phyloP scores from a whole-genome alignment of 2,113 vertebrate genomes.

The Laterallus jamaicensis region DNA sequence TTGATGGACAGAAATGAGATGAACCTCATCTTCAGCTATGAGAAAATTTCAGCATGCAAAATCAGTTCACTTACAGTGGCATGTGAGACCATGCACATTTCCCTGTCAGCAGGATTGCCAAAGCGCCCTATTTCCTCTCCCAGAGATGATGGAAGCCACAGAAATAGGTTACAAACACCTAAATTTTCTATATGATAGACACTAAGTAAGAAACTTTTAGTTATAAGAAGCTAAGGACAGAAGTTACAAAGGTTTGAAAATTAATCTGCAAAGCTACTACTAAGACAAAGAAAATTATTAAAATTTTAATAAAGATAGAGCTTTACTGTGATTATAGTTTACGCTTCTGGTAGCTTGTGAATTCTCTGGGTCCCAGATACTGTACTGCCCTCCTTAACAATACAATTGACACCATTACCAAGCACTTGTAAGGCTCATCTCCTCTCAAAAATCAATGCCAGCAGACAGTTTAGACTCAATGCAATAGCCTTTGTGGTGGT shows the following conservation, averaged over 20 bases:
- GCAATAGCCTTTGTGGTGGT: not conserved
- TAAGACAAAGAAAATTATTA: not conserved
- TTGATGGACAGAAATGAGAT: not conserved
- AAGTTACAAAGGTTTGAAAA: not conserved
- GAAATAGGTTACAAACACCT: not conserved
- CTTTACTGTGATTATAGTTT: not conserved
- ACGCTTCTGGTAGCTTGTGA: not conserved
- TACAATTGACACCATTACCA: not conserved
- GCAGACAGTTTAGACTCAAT: not conserved
- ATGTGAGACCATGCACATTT: not conserved
- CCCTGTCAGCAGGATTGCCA: not conserved
- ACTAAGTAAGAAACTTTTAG: not conserved
- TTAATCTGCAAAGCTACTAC: not conserved
- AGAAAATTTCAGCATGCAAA: not conserved
- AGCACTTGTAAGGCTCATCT: not conserved
- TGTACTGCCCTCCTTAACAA: not conserved
- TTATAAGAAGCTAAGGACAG: not conserved
- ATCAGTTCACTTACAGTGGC: not conserved
- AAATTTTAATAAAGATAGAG: not conserved
- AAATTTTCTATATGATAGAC: not conserved
- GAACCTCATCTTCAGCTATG: not conserved
- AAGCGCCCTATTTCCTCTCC: not conserved
- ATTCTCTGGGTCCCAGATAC: not conserved
- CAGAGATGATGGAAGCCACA: not conserved
- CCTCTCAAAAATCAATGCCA: constrained; percentile 24